A percentile compares a stretch with the other conserved stretches of the same genome.
These are phyloP conservation scores for Pangasius sanitwongsei DNA, from an alignment of 2,797 vertebrate genomes.

Conservation along the genomic window DNA sequence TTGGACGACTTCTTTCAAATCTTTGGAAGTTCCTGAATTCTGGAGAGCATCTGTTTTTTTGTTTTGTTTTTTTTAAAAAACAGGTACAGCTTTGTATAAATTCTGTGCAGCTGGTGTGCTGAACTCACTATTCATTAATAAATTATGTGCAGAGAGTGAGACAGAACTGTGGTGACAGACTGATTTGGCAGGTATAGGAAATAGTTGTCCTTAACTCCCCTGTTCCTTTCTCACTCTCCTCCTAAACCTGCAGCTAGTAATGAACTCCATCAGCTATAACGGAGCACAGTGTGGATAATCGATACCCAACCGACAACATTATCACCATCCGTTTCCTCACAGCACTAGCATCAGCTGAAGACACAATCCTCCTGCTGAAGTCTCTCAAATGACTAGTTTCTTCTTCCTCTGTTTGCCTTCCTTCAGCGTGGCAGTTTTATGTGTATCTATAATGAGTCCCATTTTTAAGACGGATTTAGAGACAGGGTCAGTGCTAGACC, in stretches of 20 bases:
- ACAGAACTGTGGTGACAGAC: background rate
- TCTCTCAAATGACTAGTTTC: background rate
- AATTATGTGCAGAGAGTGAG: constrained; percentile 14
- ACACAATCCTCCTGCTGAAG: background rate
- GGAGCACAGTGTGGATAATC: constrained; percentile 41
- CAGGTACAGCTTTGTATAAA: background rate
- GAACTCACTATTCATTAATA: constrained; percentile 2
- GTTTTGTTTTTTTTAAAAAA: background rate
- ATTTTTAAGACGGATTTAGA: background rate
- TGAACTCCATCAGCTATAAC: constrained; percentile 36
- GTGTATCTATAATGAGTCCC: constrained; percentile 1
- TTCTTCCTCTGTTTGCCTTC: background rate
- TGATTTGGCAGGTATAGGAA: background rate
- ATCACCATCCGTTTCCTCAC: constrained; percentile 33
- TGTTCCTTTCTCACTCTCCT: constrained; percentile 10
- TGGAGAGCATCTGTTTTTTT: background rate
- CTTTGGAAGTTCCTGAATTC: background rate
- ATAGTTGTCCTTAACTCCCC: constrained; percentile 19
- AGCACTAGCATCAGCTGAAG: constrained; percentile 7
- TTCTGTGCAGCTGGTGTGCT: background rate
- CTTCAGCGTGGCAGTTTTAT: background rate
- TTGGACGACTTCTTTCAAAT: background rate
- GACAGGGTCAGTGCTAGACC: background rate
- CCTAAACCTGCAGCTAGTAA: constrained; percentile 27
- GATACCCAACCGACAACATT: constrained; percentile 41